Base-by-base conservation (phyloP, 2,113 vertebrate genomes). In the Alligator sinensis region DNA sequence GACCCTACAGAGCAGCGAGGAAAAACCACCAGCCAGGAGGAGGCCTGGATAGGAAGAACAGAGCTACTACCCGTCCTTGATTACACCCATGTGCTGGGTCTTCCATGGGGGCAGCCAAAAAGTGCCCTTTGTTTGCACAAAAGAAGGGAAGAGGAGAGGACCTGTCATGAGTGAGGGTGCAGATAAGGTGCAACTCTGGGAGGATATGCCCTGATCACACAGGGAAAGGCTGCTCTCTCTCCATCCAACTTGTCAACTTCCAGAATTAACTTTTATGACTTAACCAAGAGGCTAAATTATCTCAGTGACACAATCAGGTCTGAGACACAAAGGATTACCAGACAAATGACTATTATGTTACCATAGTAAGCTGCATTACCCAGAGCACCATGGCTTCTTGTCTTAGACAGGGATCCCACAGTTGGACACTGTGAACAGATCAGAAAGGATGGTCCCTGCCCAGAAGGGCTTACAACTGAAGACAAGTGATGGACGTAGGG, bases 391-490 rank as follows among this genome's bases (percentile, higher is more conserved):
- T 47, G 47, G 47, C 47, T 47, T 47, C 47, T 47, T 47, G 47
- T 8, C 47, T 47, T 47, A 47, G 47, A 47, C 47, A 47, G 47
- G 47, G 47, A 47, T 7, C 47, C 47, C 47, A 47, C 47, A 25
- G 86, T 58, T 91, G 27, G 22, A 27, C 1, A 1, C 68, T 79
- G 62, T 2, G 90, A 94, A 94, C 28, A 95, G 86, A 91, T 85
- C 1, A 92, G 38, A 92, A 95, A 94, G 28, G 78, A 30, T 78
- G 77, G 27, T 70, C 58, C 68, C 54, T 87, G 89, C 68, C 88
- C 72, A 84, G 91, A 84, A 94, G 79, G 90, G 68, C 54, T 4
- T 95, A 64, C 77, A 55, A 97, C 80, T 85, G 79, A 94, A 95
- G 92, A 61, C 89, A 87, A 85, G 47, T 47, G 84, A 90, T 66